Conservation (phyloP, 2,113 vertebrate species). For the Pseudorectes ferrugineus region DNA sequence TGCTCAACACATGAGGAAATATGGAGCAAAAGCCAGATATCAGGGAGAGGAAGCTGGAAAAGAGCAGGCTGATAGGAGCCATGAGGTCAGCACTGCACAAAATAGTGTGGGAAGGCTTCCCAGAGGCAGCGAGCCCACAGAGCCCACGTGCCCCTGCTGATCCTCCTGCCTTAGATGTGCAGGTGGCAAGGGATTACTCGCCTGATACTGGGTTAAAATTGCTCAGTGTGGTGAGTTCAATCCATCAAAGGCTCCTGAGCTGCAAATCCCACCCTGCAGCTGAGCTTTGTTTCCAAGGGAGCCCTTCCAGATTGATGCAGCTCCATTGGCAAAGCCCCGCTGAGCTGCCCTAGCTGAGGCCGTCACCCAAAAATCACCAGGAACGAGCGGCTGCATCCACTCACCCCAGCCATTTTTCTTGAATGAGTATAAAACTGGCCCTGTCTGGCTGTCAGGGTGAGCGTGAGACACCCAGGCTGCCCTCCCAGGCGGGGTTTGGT, state of each 20-base stretch:
- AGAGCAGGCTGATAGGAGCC: conserved; percentile 26
- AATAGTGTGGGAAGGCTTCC: conserved; percentile 34
- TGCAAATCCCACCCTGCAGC: not conserved
- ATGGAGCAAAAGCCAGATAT: conserved; percentile 24
- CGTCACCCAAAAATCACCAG: not conserved
- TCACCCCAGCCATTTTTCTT: not conserved
- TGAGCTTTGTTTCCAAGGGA: not conserved
- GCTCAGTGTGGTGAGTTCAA: not conserved
- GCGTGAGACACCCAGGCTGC: not conserved
- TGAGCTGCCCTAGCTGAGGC: not conserved
- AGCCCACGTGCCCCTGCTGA: not conserved
- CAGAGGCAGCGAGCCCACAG: not conserved
- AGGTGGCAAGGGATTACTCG: not conserved
- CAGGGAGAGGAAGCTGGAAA: conserved; percentile 46
- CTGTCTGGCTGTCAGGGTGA: not conserved
- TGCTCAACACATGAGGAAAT: conserved; percentile 2
- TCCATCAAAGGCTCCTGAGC: not conserved
- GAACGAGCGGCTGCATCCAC: rapidly evolving
- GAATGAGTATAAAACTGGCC: not conserved
- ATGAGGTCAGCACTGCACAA: conserved; percentile 10
- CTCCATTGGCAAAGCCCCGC: rapidly evolving
- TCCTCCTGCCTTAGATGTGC: not conserved
- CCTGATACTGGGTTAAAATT: not conserved
- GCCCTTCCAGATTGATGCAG: rapidly evolving
- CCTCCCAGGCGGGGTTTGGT: not conserved